Evolutionary conservation across 2,888 invertebrate species (phyloP).

Genomic region (Mechanitis messenoides): DNA sequence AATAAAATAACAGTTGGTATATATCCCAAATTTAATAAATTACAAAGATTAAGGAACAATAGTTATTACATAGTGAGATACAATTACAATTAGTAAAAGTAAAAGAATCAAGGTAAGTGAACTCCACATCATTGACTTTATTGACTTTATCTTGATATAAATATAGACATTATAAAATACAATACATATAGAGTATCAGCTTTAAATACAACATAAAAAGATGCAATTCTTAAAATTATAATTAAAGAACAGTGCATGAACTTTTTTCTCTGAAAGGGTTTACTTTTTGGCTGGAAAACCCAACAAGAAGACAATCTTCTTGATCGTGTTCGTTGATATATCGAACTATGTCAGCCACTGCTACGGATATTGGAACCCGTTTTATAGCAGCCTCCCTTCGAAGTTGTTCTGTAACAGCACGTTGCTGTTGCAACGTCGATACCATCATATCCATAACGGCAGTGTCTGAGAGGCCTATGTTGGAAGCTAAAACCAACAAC

Average conservation of each 20-base stretch:
- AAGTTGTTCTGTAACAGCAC: slow-evolving; percentile 94
- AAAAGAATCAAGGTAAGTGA: neutral
- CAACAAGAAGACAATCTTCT: slow-evolving; percentile 94
- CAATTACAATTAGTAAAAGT: slow-evolving; percentile 1
- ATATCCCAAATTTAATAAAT: slow-evolving; percentile 15
- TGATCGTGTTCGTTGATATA: slow-evolving; percentile 93
- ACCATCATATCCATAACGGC: slow-evolving; percentile 96
- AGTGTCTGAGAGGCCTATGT: slow-evolving; percentile 92
- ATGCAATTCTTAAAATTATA: slow-evolving; percentile 19
- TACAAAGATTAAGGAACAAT: slow-evolving; percentile 13
- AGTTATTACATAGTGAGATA: slow-evolving; percentile 11
- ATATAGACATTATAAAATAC: neutral
- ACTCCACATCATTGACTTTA: slow-evolving; percentile 7
- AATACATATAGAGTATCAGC: slow-evolving; percentile 6
- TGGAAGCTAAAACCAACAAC: slow-evolving; percentile 70
- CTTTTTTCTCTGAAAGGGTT: slow-evolving; percentile 97
- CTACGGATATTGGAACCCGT: slow-evolving; percentile 90
- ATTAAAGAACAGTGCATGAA: slow-evolving; percentile 89
- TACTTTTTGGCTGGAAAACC: slow-evolving; percentile 95
- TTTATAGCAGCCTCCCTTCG: slow-evolving; percentile 93
- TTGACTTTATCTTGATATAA: slow-evolving; percentile 3
- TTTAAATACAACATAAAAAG: slow-evolving; percentile 19
- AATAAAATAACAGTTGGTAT: slow-evolving; percentile 4
- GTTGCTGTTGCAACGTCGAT: slow-evolving; percentile 95
- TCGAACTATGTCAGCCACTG: slow-evolving; percentile 94